Base-by-base conservation (phyloP, 2,888 invertebrate species). In the Brenthis hecate region DNA sequence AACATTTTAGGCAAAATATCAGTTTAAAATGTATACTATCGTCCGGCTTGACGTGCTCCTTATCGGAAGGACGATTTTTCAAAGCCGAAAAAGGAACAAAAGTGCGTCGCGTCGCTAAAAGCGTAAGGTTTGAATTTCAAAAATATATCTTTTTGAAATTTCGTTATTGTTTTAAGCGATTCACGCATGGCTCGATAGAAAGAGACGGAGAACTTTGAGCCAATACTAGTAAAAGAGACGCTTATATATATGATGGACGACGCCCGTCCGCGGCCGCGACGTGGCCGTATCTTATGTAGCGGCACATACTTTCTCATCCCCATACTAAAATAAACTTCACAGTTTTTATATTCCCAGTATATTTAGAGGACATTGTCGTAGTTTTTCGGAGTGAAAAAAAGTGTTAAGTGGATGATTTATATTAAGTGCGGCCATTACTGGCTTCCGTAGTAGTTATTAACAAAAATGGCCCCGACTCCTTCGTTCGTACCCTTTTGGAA, bases 341-440 rank as follows among this genome's bases (percentile, higher is more conserved):
- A 81, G 84, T 89, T 90, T 91, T 91, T 90, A 88, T 90, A 87
- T 80, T 78, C 85, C 84, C 82, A 85, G 85, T 90, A 88, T 88
- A 89, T 90, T 88, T 89, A 87, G 88, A 87, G 79, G 84, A 88
- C 84, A 87, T 86, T 89, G 89, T 90, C 88, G 85, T 85, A 78
- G 77, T 81, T 78, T 83, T 84, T 83, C 56, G 81, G 55, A 56
- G 47, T 78, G 76, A 80, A 77, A 80, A 89, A 90, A 89, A 88
- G 91, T 91, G 91, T 91, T 91, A 92, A 92, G 90, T 91, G 89
- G 89, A 89, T 92, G 91, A 92, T 91, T 91, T 91, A 92, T 90
- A 87, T 87, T 88, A 87, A 89, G 86, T 86, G 87, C 82, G 80
- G 80, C 78, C 80, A 85, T 89, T 87, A 89, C 82, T 84, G 84